Percentiles rank a stretch among this genome's conserved stretches.
Evolutionary conservation across 2,888 invertebrate genomes (phyloP).

Genomic region (Nasonia oneida): DNA sequence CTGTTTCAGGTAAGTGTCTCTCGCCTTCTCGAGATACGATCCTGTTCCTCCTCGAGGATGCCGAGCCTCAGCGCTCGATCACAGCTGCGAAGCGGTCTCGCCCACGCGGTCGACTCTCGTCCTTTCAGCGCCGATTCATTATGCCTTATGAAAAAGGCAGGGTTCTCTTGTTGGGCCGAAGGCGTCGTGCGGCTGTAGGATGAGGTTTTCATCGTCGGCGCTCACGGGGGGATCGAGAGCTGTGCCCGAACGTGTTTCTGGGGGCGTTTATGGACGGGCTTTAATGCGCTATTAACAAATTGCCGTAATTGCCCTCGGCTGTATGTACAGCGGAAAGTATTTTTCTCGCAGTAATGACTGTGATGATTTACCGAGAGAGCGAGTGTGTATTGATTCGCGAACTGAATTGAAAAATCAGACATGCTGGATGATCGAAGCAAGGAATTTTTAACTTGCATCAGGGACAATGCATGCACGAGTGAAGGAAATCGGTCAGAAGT

Average conservation of each 20-base stretch:
- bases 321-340: neutral
- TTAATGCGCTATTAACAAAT: neutral
- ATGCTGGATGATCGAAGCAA: no score
- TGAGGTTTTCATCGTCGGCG: neutral
- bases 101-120: slow-evolving; percentile 8
- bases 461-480: no score
- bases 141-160: neutral
- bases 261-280: neutral
- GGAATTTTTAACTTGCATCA: no score
- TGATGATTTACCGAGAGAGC: no score
- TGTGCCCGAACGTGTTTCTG: neutral
- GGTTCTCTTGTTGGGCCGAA: neutral
- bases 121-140: slow-evolving; percentile 1
- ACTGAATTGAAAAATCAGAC: no score
- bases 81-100: neutral
- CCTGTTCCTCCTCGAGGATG: slow-evolving; percentile 2
- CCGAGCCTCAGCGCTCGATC: neutral
- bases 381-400: no score
- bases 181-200: neutral
- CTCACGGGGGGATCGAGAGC: neutral
- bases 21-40: neutral
- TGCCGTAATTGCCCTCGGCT: neutral
- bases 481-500: no score
- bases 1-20: slow-evolving; percentile 41
- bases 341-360: neutral